Conservation (phyloP, 2,888 invertebrate genomes). For the Athrips mouffetella region DNA sequence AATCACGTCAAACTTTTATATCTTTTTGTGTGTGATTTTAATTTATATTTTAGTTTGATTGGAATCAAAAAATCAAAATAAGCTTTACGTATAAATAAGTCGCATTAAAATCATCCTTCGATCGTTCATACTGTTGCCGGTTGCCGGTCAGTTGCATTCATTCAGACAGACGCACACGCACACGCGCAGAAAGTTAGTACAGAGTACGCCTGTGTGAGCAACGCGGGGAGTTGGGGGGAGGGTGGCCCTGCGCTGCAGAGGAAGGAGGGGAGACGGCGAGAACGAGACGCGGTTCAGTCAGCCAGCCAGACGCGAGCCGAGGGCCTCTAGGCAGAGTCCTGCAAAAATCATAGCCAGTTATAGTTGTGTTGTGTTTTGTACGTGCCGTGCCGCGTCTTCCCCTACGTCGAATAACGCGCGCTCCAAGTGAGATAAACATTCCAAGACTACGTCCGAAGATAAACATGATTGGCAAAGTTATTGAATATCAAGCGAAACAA, state of each 20-base stretch:
- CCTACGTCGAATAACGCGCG: background rate
- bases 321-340: background rate
- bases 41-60: too few relatives aligned
- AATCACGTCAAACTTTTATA: too few relatives aligned
- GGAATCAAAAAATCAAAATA: too few relatives aligned
- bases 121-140: too few relatives aligned
- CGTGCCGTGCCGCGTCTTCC: background rate
- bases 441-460: background rate
- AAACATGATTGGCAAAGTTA: constrained; percentile 1
- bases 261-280: too few relatives aligned
- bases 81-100: too few relatives aligned
- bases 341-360: background rate
- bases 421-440: background rate
- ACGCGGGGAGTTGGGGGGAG: background rate
- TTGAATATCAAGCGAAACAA: constrained; percentile 8
- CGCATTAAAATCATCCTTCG: too few relatives aligned
- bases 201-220: constrained; percentile 11
- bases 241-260: background rate
- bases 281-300: background rate
- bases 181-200: constrained; percentile 12
- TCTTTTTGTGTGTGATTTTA: too few relatives aligned
- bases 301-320: background rate
- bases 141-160: background rate
- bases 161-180: background rate
- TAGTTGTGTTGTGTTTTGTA: background rate